Conservation (phyloP, 2,888 invertebrate species). For the Acronicta psi region DNA sequence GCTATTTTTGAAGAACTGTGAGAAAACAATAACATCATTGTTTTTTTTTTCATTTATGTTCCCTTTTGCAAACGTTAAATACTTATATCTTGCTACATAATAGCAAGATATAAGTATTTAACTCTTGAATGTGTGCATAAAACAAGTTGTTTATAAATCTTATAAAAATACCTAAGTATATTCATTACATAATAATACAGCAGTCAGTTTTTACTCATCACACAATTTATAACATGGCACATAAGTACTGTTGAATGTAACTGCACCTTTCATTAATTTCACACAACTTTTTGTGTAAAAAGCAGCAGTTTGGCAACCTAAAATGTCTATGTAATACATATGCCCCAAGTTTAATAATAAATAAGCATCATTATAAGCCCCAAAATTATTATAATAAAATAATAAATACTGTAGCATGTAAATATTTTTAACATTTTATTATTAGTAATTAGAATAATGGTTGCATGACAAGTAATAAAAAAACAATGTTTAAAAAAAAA, state of each 20-base stretch:
- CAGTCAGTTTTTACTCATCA: too few species aligned
- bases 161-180: too few species aligned
- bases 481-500: constrained; percentile 55
- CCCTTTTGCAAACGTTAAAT: too few species aligned
- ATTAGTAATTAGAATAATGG: constrained; percentile 13
- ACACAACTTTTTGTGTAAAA: too few species aligned
- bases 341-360: constrained; percentile 9
- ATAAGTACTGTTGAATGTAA: too few species aligned
- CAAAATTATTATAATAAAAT: constrained; percentile 31
- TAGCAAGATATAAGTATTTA: too few species aligned
- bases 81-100: too few species aligned
- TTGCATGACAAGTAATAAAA: constrained; percentile 44
- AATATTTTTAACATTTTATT: constrained; percentile 24
- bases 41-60: background rate
- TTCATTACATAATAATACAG: too few species aligned
- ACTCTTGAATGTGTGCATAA: too few species aligned
- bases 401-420: constrained; percentile 17
- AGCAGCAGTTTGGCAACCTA: background rate
- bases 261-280: too few species aligned
- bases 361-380: constrained; percentile 20
- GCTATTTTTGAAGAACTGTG: background rate
- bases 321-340: background rate
- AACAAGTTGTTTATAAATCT: too few species aligned
- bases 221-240: too few species aligned
- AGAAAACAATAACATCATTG: background rate